Percentiles rank a stretch among this genome's conserved stretches.
These are phyloP conservation scores for Aphyosemion australe DNA, from an alignment of 2,113 vertebrate species.

Conservation along the genomic window DNA sequence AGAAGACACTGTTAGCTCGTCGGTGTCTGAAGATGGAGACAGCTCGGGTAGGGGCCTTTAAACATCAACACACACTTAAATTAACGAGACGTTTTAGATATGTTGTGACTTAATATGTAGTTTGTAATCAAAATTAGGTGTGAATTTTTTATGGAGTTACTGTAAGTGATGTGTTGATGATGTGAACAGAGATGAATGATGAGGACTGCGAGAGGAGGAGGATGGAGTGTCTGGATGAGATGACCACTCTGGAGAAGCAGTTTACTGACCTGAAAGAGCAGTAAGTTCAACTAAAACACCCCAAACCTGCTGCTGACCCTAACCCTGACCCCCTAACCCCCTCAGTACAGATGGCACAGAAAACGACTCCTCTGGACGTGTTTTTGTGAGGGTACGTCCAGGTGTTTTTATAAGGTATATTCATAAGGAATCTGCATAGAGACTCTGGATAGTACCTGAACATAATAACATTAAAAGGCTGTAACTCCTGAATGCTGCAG, in stretches of 20 bases:
- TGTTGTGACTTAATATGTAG: fast-evolving
- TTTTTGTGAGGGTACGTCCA: no score
- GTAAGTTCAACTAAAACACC: slow-evolving; percentile 76
- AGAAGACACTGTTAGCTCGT: slow-evolving; percentile 96
- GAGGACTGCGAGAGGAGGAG: slow-evolving; percentile 98
- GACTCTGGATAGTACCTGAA: no score
- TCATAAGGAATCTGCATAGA: no score
- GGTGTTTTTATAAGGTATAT: no score
- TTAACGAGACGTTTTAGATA: not conserved
- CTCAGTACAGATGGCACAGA: no score
- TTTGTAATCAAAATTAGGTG: not conserved
- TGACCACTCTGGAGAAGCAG: slow-evolving; percentile 98
- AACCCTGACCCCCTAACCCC: no score
- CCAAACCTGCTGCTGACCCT: not conserved
- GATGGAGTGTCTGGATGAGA: slow-evolving; percentile 98
- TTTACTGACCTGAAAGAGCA: slow-evolving; percentile 99
- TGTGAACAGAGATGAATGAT: slow-evolving; percentile 93
- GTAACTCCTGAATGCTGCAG: no score
- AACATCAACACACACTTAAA: slow-evolving; percentile 1
- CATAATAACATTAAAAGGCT: no score
- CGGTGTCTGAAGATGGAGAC: slow-evolving; percentile 96
- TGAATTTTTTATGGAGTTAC: not conserved
- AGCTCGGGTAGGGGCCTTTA: slow-evolving; percentile 85
- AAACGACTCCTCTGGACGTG: no score
- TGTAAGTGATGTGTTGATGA: slow-evolving; percentile 9